These are phyloP conservation scores for Zosterops borbonicus DNA, from an alignment of 2,113 vertebrate species.

Conservation along the genomic window DNA sequence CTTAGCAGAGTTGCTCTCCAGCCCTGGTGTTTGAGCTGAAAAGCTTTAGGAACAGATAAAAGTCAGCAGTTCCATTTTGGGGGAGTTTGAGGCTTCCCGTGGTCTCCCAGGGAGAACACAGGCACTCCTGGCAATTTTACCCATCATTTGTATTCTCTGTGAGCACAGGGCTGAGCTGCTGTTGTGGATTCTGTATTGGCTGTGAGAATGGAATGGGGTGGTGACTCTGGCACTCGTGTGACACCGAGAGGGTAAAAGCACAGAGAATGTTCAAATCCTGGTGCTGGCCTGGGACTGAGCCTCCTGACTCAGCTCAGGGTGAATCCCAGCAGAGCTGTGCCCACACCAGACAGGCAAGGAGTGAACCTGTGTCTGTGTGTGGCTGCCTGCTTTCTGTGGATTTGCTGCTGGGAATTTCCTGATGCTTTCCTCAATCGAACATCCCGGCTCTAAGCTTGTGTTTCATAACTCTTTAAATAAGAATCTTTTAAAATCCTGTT, in stretches of 20 bases:
- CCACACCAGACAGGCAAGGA: fast-evolving
- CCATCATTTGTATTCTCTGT: background rate
- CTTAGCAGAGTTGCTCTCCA: background rate
- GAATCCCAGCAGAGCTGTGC: background rate
- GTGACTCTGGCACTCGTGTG: fast-evolving
- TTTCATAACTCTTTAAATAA: background rate
- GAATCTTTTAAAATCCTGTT: fast-evolving
- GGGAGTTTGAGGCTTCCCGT: background rate
- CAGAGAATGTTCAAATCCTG: background rate
- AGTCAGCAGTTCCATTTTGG: fast-evolving
- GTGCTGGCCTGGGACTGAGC: background rate
- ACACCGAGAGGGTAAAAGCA: fast-evolving
- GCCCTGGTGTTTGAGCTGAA: background rate
- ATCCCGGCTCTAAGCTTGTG: fast-evolving
- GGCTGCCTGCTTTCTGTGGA: background rate
- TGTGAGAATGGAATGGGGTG: background rate
- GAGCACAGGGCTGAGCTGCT: background rate
- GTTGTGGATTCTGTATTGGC: fast-evolving
- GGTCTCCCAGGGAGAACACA: too few species aligned
- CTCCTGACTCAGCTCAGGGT: too few species aligned
- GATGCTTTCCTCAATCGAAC: fast-evolving
- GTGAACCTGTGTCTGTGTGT: background rate
- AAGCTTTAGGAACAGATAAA: background rate
- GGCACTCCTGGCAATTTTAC: background rate
- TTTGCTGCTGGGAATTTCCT: background rate